phyloP scores from a whole-genome alignment of 2,797 vertebrate species.

The Molothrus ater region DNA sequence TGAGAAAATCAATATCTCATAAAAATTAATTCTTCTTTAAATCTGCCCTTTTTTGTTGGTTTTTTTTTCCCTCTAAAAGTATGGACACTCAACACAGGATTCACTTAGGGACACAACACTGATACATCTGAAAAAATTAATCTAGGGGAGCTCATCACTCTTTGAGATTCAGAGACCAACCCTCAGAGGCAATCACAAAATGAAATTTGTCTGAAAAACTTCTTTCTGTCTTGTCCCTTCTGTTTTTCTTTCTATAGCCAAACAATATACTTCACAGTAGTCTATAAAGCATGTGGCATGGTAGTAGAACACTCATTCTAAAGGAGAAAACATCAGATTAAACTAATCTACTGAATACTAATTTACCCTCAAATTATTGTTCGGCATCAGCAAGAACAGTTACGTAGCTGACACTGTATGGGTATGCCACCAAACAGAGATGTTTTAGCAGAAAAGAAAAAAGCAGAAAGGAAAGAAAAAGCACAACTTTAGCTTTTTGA shows the following conservation, averaged over 20 bases:
- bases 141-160: not conserved
- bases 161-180: not conserved
- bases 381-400: not conserved
- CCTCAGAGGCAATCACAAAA: not conserved
- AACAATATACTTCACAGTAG: not conserved
- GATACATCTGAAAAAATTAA: not conserved
- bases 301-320: not conserved
- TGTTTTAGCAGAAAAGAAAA: not conserved
- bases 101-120: not conserved
- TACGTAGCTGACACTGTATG: not conserved
- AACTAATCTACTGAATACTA: not conserved
- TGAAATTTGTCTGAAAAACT: not conserved
- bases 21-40: not conserved
- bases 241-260: not conserved
- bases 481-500: not conserved
- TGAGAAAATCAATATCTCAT: not conserved
- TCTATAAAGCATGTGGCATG: not conserved
- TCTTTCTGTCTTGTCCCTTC: not conserved
- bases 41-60: not conserved
- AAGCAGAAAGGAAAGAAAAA: not conserved
- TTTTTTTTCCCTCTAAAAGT: not conserved
- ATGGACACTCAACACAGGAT: not conserved
- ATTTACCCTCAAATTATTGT: constrained; percentile 3
- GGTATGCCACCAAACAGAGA: not conserved
- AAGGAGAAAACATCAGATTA: not conserved